phyloP scores from a whole-genome alignment of 2,113 vertebrate species.

The Ictalurus punctatus region DNA sequence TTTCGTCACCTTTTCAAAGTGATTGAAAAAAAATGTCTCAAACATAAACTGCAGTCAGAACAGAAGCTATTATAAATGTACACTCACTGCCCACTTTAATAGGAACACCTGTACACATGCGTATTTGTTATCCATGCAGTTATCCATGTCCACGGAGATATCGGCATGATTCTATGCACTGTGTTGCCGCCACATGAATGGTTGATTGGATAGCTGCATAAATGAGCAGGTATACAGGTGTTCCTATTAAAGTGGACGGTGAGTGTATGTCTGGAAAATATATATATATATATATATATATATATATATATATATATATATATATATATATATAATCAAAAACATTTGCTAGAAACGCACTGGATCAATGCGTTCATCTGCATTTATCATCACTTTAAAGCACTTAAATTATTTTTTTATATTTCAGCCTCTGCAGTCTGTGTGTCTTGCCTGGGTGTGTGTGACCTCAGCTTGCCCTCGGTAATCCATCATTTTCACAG shows the following conservation, averaged over 20 bases:
- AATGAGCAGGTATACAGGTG: background rate
- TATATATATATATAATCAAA: background rate
- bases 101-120: background rate
- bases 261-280: no score
- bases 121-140: no score
- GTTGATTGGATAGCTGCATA: background rate
- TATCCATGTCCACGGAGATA: no score
- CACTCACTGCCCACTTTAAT: background rate
- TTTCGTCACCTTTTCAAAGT: background rate
- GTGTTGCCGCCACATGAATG: background rate
- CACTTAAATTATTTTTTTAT: background rate
- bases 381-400: background rate
- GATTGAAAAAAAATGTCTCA: background rate
- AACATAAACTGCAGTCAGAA: background rate
- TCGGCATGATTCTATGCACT: background rate
- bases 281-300: no score
- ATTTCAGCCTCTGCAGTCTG: background rate
- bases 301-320: no score
- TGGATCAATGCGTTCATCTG: background rate
- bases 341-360: background rate
- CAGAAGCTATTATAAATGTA: background rate
- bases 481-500: conserved; percentile 9
- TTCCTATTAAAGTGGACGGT: background rate
- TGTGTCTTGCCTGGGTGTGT: background rate
- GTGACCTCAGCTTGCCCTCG: conserved; percentile 11